These are phyloP conservation scores for Gila orcuttii DNA, from an alignment of 2,113 vertebrate species.

Conservation along the genomic window DNA sequence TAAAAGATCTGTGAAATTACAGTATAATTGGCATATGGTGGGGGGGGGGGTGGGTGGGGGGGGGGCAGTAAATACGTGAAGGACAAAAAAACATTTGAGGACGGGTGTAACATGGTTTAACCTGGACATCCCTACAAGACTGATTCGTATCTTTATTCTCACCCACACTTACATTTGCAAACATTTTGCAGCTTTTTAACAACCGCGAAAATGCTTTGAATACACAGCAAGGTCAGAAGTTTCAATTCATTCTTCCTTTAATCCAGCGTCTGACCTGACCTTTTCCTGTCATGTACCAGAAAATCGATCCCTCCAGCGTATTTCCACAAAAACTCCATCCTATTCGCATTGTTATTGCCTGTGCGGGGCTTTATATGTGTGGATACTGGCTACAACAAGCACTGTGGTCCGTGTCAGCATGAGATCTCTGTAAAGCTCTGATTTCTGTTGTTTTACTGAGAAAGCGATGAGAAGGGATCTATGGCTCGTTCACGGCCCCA, in stretches of 20 bases:
- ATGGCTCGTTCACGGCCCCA: not conserved
- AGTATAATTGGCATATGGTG: slow-evolving; percentile 13
- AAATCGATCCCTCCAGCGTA: not conserved
- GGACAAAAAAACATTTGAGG: not conserved
- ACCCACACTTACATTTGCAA: not conserved
- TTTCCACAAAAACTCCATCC: not conserved
- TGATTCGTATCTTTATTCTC: not conserved
- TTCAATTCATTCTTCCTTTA: not conserved
- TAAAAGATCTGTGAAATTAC: slow-evolving; percentile 50
- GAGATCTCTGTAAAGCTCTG: slow-evolving; percentile 30
- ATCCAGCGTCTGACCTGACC: slow-evolving; percentile 4
- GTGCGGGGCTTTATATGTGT: not conserved
- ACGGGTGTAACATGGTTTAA: not conserved
- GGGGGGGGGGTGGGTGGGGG: no score
- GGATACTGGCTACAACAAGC: not conserved
- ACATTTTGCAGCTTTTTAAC: not conserved
- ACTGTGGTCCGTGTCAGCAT: not conserved
- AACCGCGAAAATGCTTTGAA: not conserved
- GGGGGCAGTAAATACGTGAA: not conserved
- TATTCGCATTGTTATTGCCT: not conserved
- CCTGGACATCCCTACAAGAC: not conserved
- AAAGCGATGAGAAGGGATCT: not conserved
- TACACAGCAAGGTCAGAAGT: not conserved
- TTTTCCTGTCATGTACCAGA: not conserved
- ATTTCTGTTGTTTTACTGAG: slow-evolving; percentile 5